Percentiles rank a stretch among this genome's conserved stretches.
Evolutionary conservation across 2,113 vertebrate species (phyloP).

Genomic region (Myrmecobius fasciatus): DNA sequence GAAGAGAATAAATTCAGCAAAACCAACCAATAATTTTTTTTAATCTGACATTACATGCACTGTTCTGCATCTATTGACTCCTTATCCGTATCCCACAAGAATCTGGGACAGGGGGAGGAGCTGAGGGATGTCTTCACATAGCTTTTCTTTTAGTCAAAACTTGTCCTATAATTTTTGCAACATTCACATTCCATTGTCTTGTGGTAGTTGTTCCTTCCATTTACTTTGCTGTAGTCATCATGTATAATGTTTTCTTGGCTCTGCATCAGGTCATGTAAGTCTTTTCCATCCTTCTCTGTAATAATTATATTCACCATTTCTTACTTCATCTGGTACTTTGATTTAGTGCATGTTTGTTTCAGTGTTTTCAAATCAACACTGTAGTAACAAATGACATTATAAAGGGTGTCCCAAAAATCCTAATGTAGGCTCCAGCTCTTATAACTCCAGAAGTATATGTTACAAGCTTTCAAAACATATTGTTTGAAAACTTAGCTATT

Average conservation of each 20-base stretch:
- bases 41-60: not conserved
- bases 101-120: not conserved
- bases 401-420: not conserved
- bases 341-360: not conserved
- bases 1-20: not conserved
- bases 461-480: not conserved
- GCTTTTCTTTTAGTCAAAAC: not conserved
- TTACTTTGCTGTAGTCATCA: not conserved
- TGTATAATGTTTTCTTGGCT: not conserved
- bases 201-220: not conserved
- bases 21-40: not conserved
- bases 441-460: not conserved
- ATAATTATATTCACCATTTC: not conserved
- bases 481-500: not conserved
- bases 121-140: not conserved
- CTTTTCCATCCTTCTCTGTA: not conserved
- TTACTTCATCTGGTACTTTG: not conserved
- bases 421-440: not conserved
- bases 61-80: not conserved
- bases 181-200: not conserved
- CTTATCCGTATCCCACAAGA: not conserved
- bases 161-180: not conserved
- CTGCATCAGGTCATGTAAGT: not conserved
- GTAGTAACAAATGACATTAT: not conserved
- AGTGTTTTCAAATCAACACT: not conserved